These are phyloP conservation scores for Tachycineta bicolor DNA, from an alignment of 2,113 vertebrate species.

Conservation along the genomic window DNA sequence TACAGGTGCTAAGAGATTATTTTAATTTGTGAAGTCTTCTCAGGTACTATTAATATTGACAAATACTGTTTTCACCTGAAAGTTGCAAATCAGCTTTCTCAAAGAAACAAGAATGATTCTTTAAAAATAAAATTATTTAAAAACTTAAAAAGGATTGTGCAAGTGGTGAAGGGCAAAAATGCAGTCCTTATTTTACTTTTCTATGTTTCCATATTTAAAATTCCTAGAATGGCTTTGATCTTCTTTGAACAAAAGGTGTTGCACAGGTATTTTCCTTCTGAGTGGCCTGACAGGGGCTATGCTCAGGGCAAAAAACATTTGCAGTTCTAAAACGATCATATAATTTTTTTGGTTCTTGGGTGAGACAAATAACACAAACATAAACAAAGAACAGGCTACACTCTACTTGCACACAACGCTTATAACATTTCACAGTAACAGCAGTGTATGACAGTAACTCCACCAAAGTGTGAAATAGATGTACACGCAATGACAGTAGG, in stretches of 20 bases:
- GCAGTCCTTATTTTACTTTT: background rate
- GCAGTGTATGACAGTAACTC: background rate
- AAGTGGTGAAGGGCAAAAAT: background rate
- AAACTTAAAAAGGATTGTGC: background rate
- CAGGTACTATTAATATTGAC: background rate
- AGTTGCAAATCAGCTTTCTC: background rate
- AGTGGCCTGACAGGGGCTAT: background rate
- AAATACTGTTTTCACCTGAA: background rate
- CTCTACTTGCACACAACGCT: background rate
- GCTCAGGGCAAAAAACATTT: background rate
- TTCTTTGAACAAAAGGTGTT: background rate
- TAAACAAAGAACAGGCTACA: background rate
- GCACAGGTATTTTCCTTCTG: background rate
- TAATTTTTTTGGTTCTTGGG: background rate
- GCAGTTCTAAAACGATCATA: background rate
- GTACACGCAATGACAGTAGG: background rate
- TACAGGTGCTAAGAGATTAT: background rate
- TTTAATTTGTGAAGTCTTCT: background rate
- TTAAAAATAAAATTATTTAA: background rate
- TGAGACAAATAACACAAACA: background rate
- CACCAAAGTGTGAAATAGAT: background rate
- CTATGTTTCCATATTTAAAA: background rate
- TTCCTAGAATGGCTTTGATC: background rate
- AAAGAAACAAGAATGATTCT: background rate
- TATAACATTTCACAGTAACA: background rate